These are phyloP conservation scores for Ispidina picta DNA, from an alignment of 2,797 vertebrate species.

Conservation along the genomic window DNA sequence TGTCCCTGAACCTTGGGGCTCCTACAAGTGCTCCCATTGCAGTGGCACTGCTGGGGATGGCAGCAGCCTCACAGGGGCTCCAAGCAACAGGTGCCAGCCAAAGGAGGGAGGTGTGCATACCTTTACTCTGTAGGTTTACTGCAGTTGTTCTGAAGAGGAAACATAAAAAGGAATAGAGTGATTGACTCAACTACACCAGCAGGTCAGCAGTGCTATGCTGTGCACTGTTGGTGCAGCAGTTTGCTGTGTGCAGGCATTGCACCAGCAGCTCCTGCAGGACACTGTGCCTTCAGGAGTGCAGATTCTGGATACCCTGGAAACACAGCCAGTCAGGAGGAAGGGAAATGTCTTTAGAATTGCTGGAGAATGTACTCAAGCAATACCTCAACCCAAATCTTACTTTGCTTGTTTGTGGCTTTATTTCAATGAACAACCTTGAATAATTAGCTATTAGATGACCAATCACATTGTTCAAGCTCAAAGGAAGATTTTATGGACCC, in stretches of 20 bases:
- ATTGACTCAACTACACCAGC: not conserved
- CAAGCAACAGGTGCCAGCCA: not conserved
- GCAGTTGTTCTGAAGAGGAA: not conserved
- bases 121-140: not conserved
- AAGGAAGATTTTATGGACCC: not conserved
- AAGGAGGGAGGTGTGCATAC: not conserved
- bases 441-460: not conserved
- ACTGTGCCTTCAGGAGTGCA: not conserved
- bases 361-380: not conserved
- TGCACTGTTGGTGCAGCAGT: not conserved
- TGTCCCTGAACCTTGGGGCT: not conserved
- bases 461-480: not conserved
- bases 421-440: not conserved
- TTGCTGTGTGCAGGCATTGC: not conserved
- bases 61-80: not conserved
- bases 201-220: fast-evolving
- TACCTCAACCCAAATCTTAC: too few relatives aligned
- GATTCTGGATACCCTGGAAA: not conserved
- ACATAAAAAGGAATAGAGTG: not conserved
- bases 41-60: not conserved
- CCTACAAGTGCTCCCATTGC: not conserved
- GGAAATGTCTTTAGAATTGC: not conserved
- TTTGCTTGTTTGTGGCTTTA: not conserved
- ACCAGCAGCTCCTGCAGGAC: not conserved
- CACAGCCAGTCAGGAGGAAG: not conserved